Evolutionary conservation across 2,797 vertebrate genomes (phyloP).

Genomic region (Antennarius maculatus): DNA sequence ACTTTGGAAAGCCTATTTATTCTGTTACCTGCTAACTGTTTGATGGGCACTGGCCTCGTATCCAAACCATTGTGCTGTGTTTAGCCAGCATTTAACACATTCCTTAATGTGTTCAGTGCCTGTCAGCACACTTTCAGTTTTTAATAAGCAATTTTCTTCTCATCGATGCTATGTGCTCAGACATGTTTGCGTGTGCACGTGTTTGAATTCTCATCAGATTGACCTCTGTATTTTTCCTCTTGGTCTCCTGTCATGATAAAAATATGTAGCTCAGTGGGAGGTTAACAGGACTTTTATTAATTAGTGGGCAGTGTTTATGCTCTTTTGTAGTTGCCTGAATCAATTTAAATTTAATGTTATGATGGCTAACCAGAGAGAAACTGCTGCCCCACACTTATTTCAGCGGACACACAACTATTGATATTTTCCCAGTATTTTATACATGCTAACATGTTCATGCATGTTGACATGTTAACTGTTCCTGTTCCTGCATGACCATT

Average conservation of each 20-base stretch:
- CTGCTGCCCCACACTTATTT: too few species aligned
- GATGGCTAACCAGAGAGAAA: too few species aligned
- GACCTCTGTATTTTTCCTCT: conserved; percentile 42
- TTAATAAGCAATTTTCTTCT: conserved; percentile 29
- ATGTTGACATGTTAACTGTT: too few species aligned
- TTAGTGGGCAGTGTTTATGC: too few species aligned
- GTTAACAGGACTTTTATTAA: conserved; percentile 45
- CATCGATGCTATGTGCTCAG: background rate
- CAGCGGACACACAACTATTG: too few species aligned
- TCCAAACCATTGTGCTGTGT: background rate
- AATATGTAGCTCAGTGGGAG: conserved; percentile 38
- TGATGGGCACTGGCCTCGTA: background rate
- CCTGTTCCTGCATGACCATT: too few species aligned
- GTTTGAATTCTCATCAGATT: conserved; percentile 13
- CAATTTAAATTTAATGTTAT: too few species aligned
- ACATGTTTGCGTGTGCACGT: background rate
- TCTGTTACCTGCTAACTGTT: background rate
- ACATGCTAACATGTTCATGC: too few species aligned
- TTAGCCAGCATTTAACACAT: background rate
- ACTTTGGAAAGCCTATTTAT: background rate
- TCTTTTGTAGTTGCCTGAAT: too few species aligned
- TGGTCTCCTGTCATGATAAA: conserved; percentile 37
- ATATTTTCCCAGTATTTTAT: too few species aligned
- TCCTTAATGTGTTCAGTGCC: conserved; percentile 12
- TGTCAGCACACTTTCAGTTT: conserved; percentile 12